Base-by-base conservation (phyloP, 2,797 vertebrate species). In the Onychomys leucogaster region DNA sequence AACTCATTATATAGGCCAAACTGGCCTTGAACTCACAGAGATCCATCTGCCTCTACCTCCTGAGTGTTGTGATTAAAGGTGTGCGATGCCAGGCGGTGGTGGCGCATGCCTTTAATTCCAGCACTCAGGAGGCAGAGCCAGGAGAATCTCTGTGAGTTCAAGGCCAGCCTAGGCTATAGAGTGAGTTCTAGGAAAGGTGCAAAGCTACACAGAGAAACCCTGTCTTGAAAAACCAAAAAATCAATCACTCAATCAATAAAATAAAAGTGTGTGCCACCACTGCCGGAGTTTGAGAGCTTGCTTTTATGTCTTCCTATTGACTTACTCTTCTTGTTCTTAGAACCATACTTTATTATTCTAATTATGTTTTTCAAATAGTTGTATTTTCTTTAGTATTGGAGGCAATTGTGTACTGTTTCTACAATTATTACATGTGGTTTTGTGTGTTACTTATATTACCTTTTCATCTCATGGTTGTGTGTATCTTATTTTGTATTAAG, bases 291-390 rank as follows among this genome's bases (percentile, higher is more conserved):
- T 71, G 69, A 37, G 17, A 92, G 43, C 37, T 95, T n/a, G 89
- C 23, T 94, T 89, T 94, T 87, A 75, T 71, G 87, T 55, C 55
- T 25, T 89, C 55, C 32, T 95, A 17, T 80, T 80, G 77, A 32
- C 29, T 90, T 82, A 3, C 43, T 27, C 49, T 52, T 90, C 77
- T 94, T 77, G 61, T 93, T 94, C 49, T 94, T 61, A 77, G 37
- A 95, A 69, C 16, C 25, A 49, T 94, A 90, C 13, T 84, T n/a
- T 80, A 52, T 90, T 85, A 14, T 88, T 94, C 32, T 90, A 80
- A 93, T 61, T 78, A 77, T 23, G 23, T 41, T 29, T 71, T 65
- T 84, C 19, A 16, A 88, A 89, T 75, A 21, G 17, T 34, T 92
- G 6, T 78, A 10, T 84, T 90, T 93, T 89, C 21, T 80, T 63